Evolutionary conservation across 2,113 vertebrate species (phyloP).

Genomic region (Sander lucioperca): DNA sequence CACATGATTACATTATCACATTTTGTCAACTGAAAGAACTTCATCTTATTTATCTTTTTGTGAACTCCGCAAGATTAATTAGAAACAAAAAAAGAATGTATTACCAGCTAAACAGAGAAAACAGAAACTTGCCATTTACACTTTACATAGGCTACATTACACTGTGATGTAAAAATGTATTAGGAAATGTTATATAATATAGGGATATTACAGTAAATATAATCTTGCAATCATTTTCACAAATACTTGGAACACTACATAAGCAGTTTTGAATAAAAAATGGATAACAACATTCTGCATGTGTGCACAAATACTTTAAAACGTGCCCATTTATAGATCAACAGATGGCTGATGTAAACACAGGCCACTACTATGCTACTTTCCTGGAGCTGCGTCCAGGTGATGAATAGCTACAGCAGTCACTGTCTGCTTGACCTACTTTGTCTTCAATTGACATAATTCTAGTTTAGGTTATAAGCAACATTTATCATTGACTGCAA

Average conservation of each 20-base stretch:
- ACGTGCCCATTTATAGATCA: constrained; percentile 54
- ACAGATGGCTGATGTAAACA: constrained; percentile 68
- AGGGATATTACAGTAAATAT: not conserved
- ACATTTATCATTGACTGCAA: constrained; percentile 62
- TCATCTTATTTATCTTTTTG: not conserved
- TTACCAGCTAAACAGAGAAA: not conserved
- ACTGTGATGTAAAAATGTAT: not conserved
- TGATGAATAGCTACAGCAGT: constrained; percentile 69
- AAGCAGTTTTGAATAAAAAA: not conserved
- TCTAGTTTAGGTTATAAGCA: constrained; percentile 63
- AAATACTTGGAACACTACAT: not conserved
- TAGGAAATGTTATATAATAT: not conserved
- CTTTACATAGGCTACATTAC: not conserved
- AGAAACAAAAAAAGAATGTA: not conserved
- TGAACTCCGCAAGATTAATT: not conserved
- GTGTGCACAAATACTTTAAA: constrained; percentile 10
- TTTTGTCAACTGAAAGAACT: too few relatives aligned
- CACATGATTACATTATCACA: too few relatives aligned
- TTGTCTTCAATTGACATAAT: constrained; percentile 76
- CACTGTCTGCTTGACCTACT: constrained; percentile 67
- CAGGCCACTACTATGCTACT: constrained; percentile 46
- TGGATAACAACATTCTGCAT: constrained; percentile 3
- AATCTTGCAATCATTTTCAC: not conserved
- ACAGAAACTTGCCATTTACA: not conserved
- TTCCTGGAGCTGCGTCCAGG: constrained; percentile 53